These are phyloP conservation scores for Melanogrammus aeglefinus DNA, from an alignment of 2,797 vertebrate species.

Conservation along the genomic window DNA sequence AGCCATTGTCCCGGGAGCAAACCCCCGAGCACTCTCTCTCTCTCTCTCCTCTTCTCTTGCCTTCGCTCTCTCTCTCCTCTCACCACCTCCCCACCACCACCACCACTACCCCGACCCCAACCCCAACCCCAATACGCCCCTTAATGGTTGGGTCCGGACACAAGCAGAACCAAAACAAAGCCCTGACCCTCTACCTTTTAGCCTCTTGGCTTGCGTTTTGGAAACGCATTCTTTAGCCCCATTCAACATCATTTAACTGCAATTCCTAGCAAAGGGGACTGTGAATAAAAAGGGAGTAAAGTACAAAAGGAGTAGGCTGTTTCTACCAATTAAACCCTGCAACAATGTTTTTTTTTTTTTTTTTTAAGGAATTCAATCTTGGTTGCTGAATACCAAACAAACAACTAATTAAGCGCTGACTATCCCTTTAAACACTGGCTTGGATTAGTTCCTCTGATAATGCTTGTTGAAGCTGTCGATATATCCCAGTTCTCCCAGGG, in stretches of 20 bases:
- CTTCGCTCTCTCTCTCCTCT: too few species aligned
- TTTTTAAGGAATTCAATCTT: neutral
- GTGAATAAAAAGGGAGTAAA: slow-evolving; percentile 33
- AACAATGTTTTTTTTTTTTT: neutral
- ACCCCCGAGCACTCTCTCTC: slow-evolving; percentile 55
- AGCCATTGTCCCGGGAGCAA: slow-evolving; percentile 68
- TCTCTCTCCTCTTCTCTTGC: slow-evolving; percentile 41
- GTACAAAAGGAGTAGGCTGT: slow-evolving; percentile 28
- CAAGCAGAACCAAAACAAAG: slow-evolving; percentile 60
- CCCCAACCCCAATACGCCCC: slow-evolving; percentile 12
- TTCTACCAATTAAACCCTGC: slow-evolving; percentile 35
- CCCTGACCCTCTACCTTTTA: slow-evolving; percentile 66
- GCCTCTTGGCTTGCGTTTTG: slow-evolving; percentile 31
- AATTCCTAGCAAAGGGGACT: slow-evolving; percentile 29
- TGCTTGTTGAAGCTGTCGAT: neutral
- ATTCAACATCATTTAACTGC: slow-evolving; percentile 1
- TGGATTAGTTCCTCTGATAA: neutral
- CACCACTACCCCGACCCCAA: neutral
- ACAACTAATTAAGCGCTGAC: neutral
- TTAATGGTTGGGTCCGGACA: slow-evolving; percentile 51
- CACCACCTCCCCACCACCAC: neutral
- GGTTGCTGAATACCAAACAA: neutral
- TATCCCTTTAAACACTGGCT: neutral
- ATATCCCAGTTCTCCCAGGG: neutral
- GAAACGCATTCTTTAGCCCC: slow-evolving; percentile 6